phyloP scores from a whole-genome alignment of 2,113 vertebrate genomes.

The Plecotus auritus region DNA sequence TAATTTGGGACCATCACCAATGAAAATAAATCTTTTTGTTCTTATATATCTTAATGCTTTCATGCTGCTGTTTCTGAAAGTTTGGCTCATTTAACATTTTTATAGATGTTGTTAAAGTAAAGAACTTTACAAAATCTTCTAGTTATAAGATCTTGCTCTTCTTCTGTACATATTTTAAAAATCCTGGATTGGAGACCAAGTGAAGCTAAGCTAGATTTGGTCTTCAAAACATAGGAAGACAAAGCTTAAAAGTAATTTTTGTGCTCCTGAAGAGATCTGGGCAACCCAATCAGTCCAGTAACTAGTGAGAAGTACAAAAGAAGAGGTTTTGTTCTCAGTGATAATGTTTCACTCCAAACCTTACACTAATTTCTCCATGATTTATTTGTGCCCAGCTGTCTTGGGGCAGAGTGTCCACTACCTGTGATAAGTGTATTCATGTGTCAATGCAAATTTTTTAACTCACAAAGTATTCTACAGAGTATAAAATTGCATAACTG shows the following conservation, averaged over 20 bases:
- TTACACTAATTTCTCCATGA: neutral
- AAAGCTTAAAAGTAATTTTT: neutral
- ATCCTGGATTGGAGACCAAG: neutral
- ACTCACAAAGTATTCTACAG: constrained; percentile 28
- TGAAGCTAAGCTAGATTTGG: neutral
- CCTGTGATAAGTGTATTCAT: neutral
- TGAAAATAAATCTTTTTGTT: neutral
- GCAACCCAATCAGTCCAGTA: neutral
- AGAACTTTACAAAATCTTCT: neutral
- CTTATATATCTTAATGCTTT: neutral
- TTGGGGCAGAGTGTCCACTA: neutral
- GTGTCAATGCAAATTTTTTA: constrained; percentile 36
- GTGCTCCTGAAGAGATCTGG: neutral
- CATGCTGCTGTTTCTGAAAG: neutral
- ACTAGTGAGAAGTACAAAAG: neutral
- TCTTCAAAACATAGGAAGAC: neutral
- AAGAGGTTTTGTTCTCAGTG: neutral
- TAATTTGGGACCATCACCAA: neutral
- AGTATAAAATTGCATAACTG: constrained; percentile 37
- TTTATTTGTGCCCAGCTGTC: constrained; percentile 13
- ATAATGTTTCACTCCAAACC: neutral
- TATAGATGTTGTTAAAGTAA: neutral
- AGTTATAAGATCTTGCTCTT: neutral
- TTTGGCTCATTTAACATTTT: neutral
- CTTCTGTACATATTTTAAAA: neutral